Evolutionary conservation across 2,888 invertebrate genomes (phyloP).

Genomic region (Mycalesis mineus): DNA sequence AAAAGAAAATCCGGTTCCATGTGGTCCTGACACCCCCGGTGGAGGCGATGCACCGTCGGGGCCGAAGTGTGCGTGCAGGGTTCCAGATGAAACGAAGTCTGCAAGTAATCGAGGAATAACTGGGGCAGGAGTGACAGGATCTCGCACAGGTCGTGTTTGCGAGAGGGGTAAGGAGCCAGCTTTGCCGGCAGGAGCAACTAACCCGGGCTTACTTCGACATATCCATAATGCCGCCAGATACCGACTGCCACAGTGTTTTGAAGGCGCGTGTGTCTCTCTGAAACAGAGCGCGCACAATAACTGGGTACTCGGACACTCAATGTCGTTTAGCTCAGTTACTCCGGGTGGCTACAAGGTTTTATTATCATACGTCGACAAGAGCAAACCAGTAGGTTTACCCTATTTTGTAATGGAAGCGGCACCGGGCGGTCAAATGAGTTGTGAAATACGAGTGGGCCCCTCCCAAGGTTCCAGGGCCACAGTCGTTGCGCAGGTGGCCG

Average conservation of each 20-base stretch:
- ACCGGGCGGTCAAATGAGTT: constrained; percentile 70
- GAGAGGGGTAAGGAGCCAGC: constrained; percentile 41
- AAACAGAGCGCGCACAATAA: constrained; percentile 55
- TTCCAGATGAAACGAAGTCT: constrained; percentile 39
- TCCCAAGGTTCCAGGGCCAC: constrained; percentile 56
- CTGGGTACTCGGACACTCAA: constrained; percentile 63
- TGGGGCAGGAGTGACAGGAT: constrained; percentile 67
- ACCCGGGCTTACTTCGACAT: constrained; percentile 64
- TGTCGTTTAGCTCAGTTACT: constrained; percentile 69
- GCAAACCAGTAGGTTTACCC: constrained; percentile 49
- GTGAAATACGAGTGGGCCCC: constrained; percentile 64
- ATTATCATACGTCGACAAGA: constrained; percentile 58
- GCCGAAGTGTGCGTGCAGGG: constrained; percentile 38
- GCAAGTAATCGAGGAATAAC: constrained; percentile 61
- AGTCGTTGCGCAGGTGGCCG: constrained; percentile 62
- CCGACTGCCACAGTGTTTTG: constrained; percentile 69
- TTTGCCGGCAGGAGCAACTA: constrained; percentile 50
- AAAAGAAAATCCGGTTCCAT: constrained; percentile 25
- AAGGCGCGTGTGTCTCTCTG: constrained; percentile 61
- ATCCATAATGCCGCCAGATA: constrained; percentile 67
- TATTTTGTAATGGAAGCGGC: constrained; percentile 72
- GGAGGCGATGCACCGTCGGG: constrained; percentile 41
- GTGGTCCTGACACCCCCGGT: constrained; percentile 30
- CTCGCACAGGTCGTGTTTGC: constrained; percentile 46
- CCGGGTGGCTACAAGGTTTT: constrained; percentile 69